Base-by-base conservation (phyloP, 2,113 vertebrate species). In the Canis aureus region DNA sequence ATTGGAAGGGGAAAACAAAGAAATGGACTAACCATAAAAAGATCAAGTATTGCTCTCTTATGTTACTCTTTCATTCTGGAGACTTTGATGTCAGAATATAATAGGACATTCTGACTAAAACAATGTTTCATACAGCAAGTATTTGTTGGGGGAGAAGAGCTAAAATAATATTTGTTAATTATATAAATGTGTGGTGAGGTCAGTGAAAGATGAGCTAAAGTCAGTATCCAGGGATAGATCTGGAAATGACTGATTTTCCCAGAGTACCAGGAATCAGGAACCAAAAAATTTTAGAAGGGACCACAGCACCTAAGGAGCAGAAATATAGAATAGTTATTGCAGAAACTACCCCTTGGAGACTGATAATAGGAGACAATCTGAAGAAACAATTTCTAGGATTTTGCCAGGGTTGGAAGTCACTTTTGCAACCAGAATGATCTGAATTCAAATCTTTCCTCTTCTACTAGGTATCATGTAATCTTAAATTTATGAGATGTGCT, bases 91-190 rank as follows among this genome's bases (percentile, higher is more conserved):
- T 91, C 71, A 78, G 35, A 96, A 96, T 25, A 66, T 90, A 81
- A 43, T 29, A 74, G 4, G 32, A 35, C 49, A 27, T 32, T 19
- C 20, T 91, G 92, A 74, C 53, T 60, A 89, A 94, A 91, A 43
- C 19, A 86, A 43, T 60, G 69, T 71, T n/a, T 85, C 25, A 35
- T 78, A 29, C 5, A 74, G 57, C 11, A 23, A 62, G 10, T 76
- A 51, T 53, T n/a, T 95, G 8, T 51, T 69, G 19, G 84, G 84
- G 12, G 43, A 15, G 57, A 71, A 78, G 20, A 90, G 79, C 8
- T 92, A 87, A 94, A 76, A 51, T 91, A 67, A 76, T 10, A 84
- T 76, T 74, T 96, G n/a, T 35, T 78, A 71, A 67, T 3, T 73
- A 43, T 55, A 17, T 87, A 85, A 95, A 78, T 80, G 53, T 74